Conservation (phyloP, 1,140 invertebrate species). For the Pseudomyrmex gracilis region DNA sequence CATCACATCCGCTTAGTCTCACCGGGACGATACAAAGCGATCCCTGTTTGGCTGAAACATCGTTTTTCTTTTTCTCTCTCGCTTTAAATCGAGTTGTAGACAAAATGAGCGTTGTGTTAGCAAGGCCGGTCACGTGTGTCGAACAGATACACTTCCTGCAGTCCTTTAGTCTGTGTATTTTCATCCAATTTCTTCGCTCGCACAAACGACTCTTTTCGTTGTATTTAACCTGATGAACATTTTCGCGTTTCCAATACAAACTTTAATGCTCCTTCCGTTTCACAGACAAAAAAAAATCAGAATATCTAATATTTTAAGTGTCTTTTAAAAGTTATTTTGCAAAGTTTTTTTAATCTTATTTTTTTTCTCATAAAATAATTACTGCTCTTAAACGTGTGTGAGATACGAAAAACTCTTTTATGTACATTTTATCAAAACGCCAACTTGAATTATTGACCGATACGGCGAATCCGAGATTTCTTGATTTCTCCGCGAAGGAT, state of each 20-base stretch:
- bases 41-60: slow-evolving; percentile 37
- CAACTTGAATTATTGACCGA: neutral
- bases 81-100: slow-evolving; percentile 19
- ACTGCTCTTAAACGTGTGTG: too few species aligned
- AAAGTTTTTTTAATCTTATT: too few species aligned
- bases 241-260: too few species aligned
- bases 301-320: too few species aligned
- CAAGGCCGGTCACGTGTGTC: neutral
- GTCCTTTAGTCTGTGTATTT: neutral
- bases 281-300: too few species aligned
- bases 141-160: neutral
- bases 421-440: neutral
- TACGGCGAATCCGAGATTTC: neutral
- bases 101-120: slow-evolving; percentile 6
- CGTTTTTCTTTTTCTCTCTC: neutral
- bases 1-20: slow-evolving; percentile 37
- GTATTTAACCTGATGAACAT: too few species aligned
- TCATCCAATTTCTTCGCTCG: neutral
- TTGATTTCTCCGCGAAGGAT: neutral
- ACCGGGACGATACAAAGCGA: slow-evolving; percentile 20
- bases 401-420: too few species aligned
- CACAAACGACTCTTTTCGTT: neutral
- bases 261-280: too few species aligned
- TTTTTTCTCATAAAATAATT: too few species aligned
- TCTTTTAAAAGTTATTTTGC: too few species aligned